These are phyloP conservation scores for Micoletzkya japonica DNA, from an alignment of 2,888 invertebrate genomes.

Conservation along the genomic window DNA sequence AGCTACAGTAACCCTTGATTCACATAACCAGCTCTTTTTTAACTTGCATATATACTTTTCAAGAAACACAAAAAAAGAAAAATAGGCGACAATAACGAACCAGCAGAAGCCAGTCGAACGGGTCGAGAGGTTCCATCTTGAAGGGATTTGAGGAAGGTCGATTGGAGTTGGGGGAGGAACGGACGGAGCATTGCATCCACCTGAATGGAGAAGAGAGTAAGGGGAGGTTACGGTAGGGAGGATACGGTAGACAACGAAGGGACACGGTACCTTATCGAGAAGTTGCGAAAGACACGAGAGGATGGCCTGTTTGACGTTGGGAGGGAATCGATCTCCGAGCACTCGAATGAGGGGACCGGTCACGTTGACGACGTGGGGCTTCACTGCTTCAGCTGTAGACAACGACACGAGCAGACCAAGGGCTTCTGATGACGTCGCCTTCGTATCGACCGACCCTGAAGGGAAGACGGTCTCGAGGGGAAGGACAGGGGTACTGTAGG, in stretches of 20 bases:
- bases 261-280: conserved; percentile 77
- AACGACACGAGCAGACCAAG: conserved; percentile 78
- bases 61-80: not conserved
- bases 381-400: conserved; percentile 44
- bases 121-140: conserved; percentile 74
- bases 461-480: no score
- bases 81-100: conserved; percentile 10
- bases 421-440: conserved; percentile 91
- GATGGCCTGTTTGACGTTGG: conserved; percentile 92
- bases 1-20: not conserved
- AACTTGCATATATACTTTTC: no score
- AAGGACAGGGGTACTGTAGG: no score
- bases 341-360: conserved; percentile 97
- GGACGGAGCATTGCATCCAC: conserved; percentile 93
- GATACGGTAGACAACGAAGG: not conserved
- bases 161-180: conserved; percentile 96
- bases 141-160: conserved; percentile 92
- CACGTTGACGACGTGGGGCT: conserved; percentile 87
- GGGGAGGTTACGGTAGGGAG: not conserved
- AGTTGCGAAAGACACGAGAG: conserved; percentile 88
- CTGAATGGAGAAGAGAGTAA: conserved; percentile 66
- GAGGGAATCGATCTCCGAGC: conserved; percentile 81
- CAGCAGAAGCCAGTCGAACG: conserved; percentile 47
- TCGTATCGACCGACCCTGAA: conserved; percentile 90
- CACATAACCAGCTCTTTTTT: no score